phyloP scores from a whole-genome alignment of 2,888 invertebrate species.

The Octodonta nipae region DNA sequence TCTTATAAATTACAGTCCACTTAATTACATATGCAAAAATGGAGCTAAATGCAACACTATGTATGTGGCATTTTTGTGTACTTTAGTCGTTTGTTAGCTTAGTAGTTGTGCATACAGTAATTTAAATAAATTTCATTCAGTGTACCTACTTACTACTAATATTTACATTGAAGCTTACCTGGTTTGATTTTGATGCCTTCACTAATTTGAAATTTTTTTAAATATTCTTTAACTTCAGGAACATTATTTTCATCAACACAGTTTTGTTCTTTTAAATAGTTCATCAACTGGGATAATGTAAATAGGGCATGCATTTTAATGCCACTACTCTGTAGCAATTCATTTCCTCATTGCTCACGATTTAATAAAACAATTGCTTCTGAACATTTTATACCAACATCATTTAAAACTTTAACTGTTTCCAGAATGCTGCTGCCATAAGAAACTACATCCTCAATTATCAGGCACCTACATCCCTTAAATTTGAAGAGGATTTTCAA shows the following conservation, averaged over 20 bases:
- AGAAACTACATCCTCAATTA: constrained; percentile 89
- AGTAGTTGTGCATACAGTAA: no score
- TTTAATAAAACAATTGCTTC: constrained; percentile 84
- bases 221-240: constrained; percentile 42
- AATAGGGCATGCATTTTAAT: constrained; percentile 59
- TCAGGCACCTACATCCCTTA: constrained; percentile 76
- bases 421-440: constrained; percentile 89
- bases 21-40: no score
- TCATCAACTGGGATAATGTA: constrained; percentile 51
- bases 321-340: constrained; percentile 54
- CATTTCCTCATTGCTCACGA: constrained; percentile 78
- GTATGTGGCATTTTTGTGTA: no score
- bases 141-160: no score
- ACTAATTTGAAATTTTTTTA: no score
- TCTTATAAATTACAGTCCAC: no score
- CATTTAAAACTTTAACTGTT: constrained; percentile 62
- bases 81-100: no score
- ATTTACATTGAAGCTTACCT: no score
- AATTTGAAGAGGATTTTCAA: no score
- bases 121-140: no score
- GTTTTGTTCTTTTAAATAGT: constrained; percentile 44
- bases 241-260: constrained; percentile 49
- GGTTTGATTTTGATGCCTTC: no score
- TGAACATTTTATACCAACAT: constrained; percentile 43
- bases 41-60: no score